A percentile compares a stretch with the other conserved stretches of the same genome.
These are phyloP conservation scores for Orestias chungarensis DNA, from an alignment of 2,797 vertebrate genomes.

Conservation along the genomic window DNA sequence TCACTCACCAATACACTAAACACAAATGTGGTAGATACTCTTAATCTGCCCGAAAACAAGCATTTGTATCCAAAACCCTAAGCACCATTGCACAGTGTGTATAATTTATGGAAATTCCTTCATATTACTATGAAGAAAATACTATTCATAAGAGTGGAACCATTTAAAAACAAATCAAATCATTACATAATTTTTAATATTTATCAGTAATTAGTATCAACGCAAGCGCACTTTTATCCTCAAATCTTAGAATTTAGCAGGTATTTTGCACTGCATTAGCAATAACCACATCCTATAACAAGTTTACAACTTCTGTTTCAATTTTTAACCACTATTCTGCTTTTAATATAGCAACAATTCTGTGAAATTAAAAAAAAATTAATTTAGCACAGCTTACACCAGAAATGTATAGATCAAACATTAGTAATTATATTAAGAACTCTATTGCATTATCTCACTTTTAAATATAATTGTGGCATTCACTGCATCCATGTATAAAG, in stretches of 20 bases:
- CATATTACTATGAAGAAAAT: background rate
- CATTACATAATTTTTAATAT: background rate
- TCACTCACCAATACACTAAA: constrained; percentile 43
- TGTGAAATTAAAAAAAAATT: background rate
- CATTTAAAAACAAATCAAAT: background rate
- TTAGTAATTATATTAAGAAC: too few relatives aligned
- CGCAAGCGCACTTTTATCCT: background rate
- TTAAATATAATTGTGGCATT: too few relatives aligned
- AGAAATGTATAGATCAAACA: too few relatives aligned
- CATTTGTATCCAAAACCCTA: background rate
- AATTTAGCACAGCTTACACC: too few relatives aligned
- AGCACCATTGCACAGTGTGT: background rate
- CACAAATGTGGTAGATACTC: constrained; percentile 28
- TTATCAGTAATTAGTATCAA: background rate
- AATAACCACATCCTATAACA: background rate
- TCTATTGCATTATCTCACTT: too few relatives aligned
- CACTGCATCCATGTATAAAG: too few relatives aligned
- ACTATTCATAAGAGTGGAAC: background rate
- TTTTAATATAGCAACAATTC: background rate
- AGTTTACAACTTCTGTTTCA: too few relatives aligned
- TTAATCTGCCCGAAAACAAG: constrained; percentile 20
- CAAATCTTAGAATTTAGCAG: background rate
- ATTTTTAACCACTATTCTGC: background rate
- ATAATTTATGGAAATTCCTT: background rate
- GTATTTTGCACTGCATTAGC: background rate